A percentile compares a stretch with the other conserved stretches of the same genome.
phyloP scores from a whole-genome alignment of 2,888 invertebrate species.

The Drosophila mimica region DNA sequence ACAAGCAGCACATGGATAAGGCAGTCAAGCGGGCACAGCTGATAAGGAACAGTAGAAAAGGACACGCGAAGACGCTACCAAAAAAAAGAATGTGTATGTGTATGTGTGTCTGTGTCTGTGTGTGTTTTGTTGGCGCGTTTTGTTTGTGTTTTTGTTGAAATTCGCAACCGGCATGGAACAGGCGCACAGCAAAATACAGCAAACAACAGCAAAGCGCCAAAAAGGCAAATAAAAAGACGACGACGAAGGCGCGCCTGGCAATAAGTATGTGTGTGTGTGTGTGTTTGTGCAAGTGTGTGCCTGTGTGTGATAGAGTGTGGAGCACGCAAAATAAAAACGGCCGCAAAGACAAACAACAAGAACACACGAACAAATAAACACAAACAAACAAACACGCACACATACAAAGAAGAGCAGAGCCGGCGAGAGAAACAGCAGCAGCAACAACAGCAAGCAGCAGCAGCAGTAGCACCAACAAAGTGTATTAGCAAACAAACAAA shows the following conservation, averaged over 20 bases:
- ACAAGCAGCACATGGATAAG: conserved; percentile 36
- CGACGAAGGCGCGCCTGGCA: conserved; percentile 42
- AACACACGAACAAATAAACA: conserved; percentile 51
- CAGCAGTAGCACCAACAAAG: conserved; percentile 43
- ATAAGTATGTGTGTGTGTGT: conserved; percentile 21
- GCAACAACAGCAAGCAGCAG: conserved; percentile 21
- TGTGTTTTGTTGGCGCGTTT: conserved; percentile 38
- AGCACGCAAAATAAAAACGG: conserved; percentile 68
- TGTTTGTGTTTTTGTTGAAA: conserved; percentile 82
- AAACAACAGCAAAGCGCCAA: conserved; percentile 36
- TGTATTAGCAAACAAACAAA: conserved; percentile 70
- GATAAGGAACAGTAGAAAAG: conserved; percentile 45
- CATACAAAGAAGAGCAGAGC: conserved; percentile 25
- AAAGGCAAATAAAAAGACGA: conserved; percentile 46
- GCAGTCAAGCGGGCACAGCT: conserved; percentile 56
- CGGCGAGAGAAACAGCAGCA: conserved; percentile 37
- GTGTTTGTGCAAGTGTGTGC: conserved; percentile 21
- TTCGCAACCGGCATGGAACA: conserved; percentile 73
- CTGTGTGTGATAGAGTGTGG: conserved; percentile 26
- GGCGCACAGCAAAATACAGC: conserved; percentile 69
- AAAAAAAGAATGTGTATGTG: background rate
- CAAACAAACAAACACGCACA: conserved; percentile 38
- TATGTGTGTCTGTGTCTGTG: background rate
- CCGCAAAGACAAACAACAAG: conserved; percentile 74
- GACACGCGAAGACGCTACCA: conserved; percentile 7